Percentiles rank a stretch among this genome's conserved stretches.
These are phyloP conservation scores for Lobophora halterata DNA, from an alignment of 2,888 invertebrate species.

Conservation along the genomic window DNA sequence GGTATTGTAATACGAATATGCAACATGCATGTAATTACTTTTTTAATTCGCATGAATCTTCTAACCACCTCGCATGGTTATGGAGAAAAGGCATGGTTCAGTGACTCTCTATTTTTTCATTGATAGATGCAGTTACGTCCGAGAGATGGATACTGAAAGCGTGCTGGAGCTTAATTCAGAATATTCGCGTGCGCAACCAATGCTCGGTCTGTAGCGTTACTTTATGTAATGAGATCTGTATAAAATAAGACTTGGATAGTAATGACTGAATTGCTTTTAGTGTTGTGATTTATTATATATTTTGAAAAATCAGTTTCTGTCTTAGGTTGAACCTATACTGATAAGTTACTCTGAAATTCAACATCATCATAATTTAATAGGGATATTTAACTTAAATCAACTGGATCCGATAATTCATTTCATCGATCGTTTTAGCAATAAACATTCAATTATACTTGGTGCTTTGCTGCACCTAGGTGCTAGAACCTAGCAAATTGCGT, in stretches of 20 bases:
- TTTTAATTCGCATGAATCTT: constrained; percentile 22
- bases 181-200: constrained; percentile 23
- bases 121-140: constrained; percentile 32
- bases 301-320: too few species aligned
- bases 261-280: constrained; percentile 1
- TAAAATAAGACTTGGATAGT: too few species aligned
- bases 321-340: background rate
- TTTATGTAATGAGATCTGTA: constrained; percentile 16
- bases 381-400: too few species aligned
- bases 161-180: constrained; percentile 20
- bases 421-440: too few species aligned
- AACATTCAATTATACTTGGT: too few species aligned
- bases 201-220: constrained; percentile 34
- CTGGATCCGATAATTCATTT: too few species aligned
- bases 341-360: too few species aligned
- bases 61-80: constrained; percentile 13
- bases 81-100: constrained; percentile 18
- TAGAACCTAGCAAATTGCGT: constrained; percentile 1
- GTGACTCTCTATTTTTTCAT: constrained; percentile 30
- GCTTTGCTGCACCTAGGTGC: too few species aligned
- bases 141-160: constrained; percentile 37
- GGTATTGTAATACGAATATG: background rate
- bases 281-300: too few species aligned
- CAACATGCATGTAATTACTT: constrained; percentile 4
- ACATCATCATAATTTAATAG: too few species aligned